These are phyloP conservation scores for Allophyes oxyacanthae DNA, from an alignment of 2,888 invertebrate genomes.

Conservation along the genomic window DNA sequence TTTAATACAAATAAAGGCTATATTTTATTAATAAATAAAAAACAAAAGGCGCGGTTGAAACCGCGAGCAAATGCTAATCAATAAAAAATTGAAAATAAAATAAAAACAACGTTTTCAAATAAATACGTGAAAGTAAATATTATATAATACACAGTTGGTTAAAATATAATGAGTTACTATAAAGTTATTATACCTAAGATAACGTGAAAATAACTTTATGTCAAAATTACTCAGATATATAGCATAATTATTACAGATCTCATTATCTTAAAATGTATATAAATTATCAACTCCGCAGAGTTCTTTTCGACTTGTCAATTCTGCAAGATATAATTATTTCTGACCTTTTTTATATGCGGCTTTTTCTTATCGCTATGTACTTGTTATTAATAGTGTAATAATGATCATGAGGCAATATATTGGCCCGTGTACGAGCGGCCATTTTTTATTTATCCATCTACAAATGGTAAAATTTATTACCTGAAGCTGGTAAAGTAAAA, in stretches of 20 bases:
- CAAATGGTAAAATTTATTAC: constrained; percentile 21
- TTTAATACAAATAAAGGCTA: too few relatives aligned
- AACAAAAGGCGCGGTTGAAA: too few relatives aligned
- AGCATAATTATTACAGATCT: constrained; percentile 3
- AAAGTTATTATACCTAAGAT: too few relatives aligned
- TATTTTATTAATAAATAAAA: too few relatives aligned
- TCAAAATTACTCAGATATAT: constrained; percentile 18
- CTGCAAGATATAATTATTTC: constrained; percentile 39
- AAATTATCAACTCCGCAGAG: constrained; percentile 33
- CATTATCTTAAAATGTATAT: constrained; percentile 22
- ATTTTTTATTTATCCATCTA: constrained; percentile 3
- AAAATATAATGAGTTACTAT: background rate
- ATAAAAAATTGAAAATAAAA: background rate
- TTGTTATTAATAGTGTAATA: constrained; percentile 47
- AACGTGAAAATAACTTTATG: background rate
- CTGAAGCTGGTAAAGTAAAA: too few relatives aligned
- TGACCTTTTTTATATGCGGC: constrained; percentile 47
- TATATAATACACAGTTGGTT: too few relatives aligned
- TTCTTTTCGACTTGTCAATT: constrained; percentile 45
- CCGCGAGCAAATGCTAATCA: too few relatives aligned
- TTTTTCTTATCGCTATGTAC: constrained; percentile 38
- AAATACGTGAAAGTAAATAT: too few relatives aligned
- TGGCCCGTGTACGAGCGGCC: background rate
- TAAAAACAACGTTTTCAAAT: background rate
- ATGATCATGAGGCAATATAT: constrained; percentile 37